Evolutionary conservation across 2,888 invertebrate species (phyloP), one percentile per base, ranked within the genome.

Genomic region (Eutolmus rufibarbis): DNA sequence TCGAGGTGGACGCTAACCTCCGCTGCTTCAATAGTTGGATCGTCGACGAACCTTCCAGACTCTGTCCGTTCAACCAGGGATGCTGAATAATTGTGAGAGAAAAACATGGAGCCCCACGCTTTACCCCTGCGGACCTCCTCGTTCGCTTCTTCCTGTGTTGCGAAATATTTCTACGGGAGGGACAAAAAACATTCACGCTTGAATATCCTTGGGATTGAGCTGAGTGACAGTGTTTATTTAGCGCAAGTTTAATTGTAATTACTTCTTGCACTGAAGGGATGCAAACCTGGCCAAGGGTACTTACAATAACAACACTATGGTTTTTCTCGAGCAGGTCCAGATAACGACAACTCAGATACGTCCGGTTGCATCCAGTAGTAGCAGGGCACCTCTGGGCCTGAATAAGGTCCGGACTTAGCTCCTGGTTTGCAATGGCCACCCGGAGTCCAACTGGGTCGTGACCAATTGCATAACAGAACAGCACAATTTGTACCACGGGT

Each of bases 401-500:
- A 74, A 94, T 92, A 89, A 93, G 93, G 90, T 94, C 93, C 31
- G 93, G 92, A 51, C 91, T 91, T 82, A 96, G 92, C 92, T 98
- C 98, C 89, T 96, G 93, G 93, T 98, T 98, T 37, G 97, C 95
- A 40, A 98, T 94, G 0, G 96, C 97, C 66, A 98, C 91, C 74
- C 94, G 95, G 0, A 98, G 93, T 16, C 96, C 95, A 8, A 94
- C 93, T 0, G 97, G 97, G 91, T 97, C 96, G 91, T 96, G 96
- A n/a, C 97, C 97, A 90, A 98, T 96, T 19, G 98, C 96, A 82
- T 97, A 93, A 91, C 98, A 98, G 93, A 98, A 98, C 77, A 98
- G 93, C 31, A 97, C 93, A 90, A 97, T 97, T 93, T 98, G 97
- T 1, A 96, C 94, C 2, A 97, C 95, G 0, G 98, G 98, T 84